Evolutionary conservation across 2,888 invertebrate species (phyloP).

Genomic region (Tupiocoris notatus): DNA sequence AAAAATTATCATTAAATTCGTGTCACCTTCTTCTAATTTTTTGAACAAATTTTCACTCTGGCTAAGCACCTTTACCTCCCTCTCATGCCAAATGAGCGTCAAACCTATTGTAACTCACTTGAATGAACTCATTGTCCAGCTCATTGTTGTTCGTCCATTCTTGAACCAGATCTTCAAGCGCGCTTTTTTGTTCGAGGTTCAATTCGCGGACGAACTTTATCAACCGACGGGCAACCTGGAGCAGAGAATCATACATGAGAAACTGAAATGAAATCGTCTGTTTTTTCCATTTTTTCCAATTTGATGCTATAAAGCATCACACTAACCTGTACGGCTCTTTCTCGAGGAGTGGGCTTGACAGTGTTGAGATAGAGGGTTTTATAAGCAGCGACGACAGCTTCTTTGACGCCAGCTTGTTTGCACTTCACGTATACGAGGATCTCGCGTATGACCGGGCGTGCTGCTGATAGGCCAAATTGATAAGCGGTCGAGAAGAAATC

Average conservation of each 20-base stretch:
- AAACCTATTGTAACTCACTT: slow-evolving; percentile 48
- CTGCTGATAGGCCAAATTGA: slow-evolving; percentile 73
- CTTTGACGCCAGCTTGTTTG: slow-evolving; percentile 68
- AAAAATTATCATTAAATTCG: no score
- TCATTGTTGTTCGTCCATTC: slow-evolving; percentile 63
- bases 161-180: slow-evolving; percentile 63
- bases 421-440: slow-evolving; percentile 79
- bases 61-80: slow-evolving; percentile 3
- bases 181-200: slow-evolving; percentile 61
- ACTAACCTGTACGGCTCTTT: slow-evolving; percentile 35
- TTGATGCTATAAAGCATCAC: no score
- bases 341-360: slow-evolving; percentile 35
- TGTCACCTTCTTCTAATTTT: no score
- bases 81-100: background rate
- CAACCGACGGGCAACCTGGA: slow-evolving; percentile 62
- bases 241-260: no score
- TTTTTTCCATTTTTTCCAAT: no score
- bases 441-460: slow-evolving; percentile 67
- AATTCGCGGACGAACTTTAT: slow-evolving; percentile 60
- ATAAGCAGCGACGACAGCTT: slow-evolving; percentile 75
- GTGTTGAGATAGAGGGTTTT: slow-evolving; percentile 65
- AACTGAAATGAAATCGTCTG: no score
- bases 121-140: slow-evolving; percentile 58
- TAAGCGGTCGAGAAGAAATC: slow-evolving; percentile 81
- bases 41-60: no score